Percentiles rank a stretch among this genome's conserved stretches.
phyloP scores from a whole-genome alignment of 2,113 vertebrate genomes.

The Oreotrochilus melanogaster region DNA sequence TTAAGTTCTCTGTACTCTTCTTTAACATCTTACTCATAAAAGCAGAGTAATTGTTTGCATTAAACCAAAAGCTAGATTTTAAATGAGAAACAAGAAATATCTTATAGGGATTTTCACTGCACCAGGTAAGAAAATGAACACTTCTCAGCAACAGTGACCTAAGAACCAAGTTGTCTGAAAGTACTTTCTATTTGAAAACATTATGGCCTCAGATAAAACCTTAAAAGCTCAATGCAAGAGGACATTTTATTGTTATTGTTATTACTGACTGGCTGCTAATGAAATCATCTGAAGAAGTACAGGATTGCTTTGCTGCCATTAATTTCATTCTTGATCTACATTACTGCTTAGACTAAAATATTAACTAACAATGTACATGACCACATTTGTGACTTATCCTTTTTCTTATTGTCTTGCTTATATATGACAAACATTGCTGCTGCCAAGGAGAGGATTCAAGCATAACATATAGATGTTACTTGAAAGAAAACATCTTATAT shows the following conservation, averaged over 20 bases:
- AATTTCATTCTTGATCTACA: slow-evolving; percentile 33
- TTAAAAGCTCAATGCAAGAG: slow-evolving; percentile 32
- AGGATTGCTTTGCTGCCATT: slow-evolving; percentile 20
- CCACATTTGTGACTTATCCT: not conserved
- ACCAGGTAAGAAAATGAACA: not conserved
- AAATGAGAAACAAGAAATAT: not conserved
- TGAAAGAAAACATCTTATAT: slow-evolving; percentile 7
- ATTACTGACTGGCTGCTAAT: slow-evolving; percentile 10
- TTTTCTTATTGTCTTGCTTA: not conserved
- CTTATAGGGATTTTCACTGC: not conserved
- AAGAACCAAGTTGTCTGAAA: not conserved
- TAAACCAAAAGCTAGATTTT: not conserved
- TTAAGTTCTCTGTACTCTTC: not conserved
- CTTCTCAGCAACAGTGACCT: not conserved
- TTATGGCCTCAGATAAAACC: slow-evolving; percentile 9
- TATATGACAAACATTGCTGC: slow-evolving; percentile 5
- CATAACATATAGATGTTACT: not conserved
- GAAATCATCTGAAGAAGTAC: slow-evolving; percentile 36
- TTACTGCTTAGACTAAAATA: slow-evolving; percentile 25
- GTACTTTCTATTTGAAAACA: not conserved
- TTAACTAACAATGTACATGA: not conserved
- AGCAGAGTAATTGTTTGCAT: not conserved
- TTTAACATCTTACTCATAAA: not conserved
- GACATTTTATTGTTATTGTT: slow-evolving; percentile 47
- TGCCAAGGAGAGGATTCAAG: slow-evolving; percentile 12